These are phyloP conservation scores for Rhinella marina DNA, from an alignment of 2,797 vertebrate genomes.

Conservation along the genomic window DNA sequence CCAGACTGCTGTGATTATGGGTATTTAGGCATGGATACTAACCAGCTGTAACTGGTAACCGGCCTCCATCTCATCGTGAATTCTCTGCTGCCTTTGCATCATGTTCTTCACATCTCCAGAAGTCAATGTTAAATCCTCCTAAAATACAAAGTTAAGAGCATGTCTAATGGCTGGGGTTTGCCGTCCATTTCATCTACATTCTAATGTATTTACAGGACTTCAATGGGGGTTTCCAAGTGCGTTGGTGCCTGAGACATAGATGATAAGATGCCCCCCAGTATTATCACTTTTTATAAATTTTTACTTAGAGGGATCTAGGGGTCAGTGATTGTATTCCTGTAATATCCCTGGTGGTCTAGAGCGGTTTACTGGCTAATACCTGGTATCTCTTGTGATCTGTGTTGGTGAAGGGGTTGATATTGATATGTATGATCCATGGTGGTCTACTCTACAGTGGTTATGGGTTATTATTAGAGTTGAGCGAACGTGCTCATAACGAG, in stretches of 20 bases:
- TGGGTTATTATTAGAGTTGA: no score
- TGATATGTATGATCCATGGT: neutral
- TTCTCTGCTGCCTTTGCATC: constrained; percentile 35
- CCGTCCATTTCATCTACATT: neutral
- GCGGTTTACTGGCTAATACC: neutral
- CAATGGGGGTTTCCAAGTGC: no score
- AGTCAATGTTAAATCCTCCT: constrained; percentile 43
- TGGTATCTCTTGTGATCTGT: neutral
- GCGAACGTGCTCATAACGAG: no score
- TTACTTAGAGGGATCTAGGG: no score
- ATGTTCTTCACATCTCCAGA: constrained; percentile 39
- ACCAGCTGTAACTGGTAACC: constrained; percentile 47
- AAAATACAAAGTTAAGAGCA: neutral
- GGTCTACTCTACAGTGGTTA: no score
- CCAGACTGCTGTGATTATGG: neutral
- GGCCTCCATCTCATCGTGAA: constrained; percentile 40
- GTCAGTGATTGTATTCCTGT: neutral
- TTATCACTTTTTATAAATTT: no score
- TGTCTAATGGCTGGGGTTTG: neutral
- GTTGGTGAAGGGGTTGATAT: neutral
- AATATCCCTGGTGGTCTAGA: neutral
- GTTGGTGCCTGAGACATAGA: no score
- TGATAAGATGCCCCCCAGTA: no score
- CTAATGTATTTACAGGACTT: no score
- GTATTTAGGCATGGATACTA: neutral